Evolutionary conservation across 1,140 invertebrate genomes (phyloP).

Genomic region (Magallana gigas): DNA sequence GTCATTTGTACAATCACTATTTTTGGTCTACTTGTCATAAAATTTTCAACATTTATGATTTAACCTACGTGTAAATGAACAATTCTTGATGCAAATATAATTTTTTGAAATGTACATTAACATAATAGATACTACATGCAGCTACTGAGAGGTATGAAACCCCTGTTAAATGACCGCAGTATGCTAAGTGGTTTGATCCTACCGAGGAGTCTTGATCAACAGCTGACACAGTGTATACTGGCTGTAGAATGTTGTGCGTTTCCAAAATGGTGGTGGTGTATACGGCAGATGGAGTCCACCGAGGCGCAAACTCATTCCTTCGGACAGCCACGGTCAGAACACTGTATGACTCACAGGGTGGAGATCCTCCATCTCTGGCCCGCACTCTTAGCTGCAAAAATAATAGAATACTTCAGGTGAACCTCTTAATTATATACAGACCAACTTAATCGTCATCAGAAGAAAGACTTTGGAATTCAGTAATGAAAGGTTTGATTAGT

Average conservation of each 20-base stretch:
- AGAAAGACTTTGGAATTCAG: no score
- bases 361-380: conserved; percentile 72
- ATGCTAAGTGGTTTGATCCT: neutral
- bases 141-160: no score
- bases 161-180: neutral
- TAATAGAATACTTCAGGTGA: neutral
- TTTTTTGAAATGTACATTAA: no score
- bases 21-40: no score
- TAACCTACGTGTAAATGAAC: no score
- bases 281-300: conserved; percentile 47
- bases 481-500: no score
- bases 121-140: no score
- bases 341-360: conserved; percentile 55
- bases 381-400: conserved; percentile 64
- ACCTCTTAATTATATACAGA: no score
- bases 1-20: no score
- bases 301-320: conserved; percentile 67
- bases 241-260: conserved; percentile 45
- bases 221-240: conserved; percentile 51
- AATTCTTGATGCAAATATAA: no score
- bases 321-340: conserved; percentile 67
- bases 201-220: conserved; percentile 51
- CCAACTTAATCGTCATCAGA: no score
- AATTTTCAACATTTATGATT: no score
- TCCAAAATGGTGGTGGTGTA: conserved; percentile 57